Base-by-base conservation (phyloP, 1,140 invertebrate species). In the Marisa cornuarietis region DNA sequence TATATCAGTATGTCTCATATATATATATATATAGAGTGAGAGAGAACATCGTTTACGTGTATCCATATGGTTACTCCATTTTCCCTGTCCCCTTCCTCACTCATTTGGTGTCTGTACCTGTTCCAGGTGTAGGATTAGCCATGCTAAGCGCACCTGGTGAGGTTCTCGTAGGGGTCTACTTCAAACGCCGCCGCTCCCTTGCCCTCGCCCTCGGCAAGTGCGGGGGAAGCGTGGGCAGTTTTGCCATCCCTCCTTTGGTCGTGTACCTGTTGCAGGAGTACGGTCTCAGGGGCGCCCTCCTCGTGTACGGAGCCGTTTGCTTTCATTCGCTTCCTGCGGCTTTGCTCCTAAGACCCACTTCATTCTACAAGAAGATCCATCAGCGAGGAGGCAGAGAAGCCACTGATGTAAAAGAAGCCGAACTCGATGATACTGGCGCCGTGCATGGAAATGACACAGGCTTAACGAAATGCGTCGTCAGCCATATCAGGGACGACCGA, bases 281-380 rank as follows among this genome's bases (percentile, higher is more conserved):
- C 65, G 76, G 76, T 7, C 65, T 77, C 10, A 49, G 75, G 13
- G 81, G 81, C 11, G 42, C 63, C 24, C 73, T 82, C 63, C 58
- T 82, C 13, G 66, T 82, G 8, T 42, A 73, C 0, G 63, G 71
- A 13, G 81, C 42, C 1, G 63, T 78, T 31, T 58, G 52, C 14
- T 31, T 82, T 16, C 78, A 82, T 54, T 52, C 76, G 63, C 76
- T 78, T 13, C 74, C 72, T 65, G 52, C 69, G 14, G 79, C 75
- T 24, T 24, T 76, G 0, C 68, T 82, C 24, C 58, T 82, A 58
- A 54, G 75, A 14, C 81, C 81, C 1, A 66, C 79, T 20, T 73
- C 68, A 18, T 73, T 18, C 71, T 74, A 52, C 54, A 69, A 71
- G 24, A 66, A n/a, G n/a, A 78, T 24, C 26, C 24, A 16, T 5